Base-by-base conservation (phyloP, 30 jellyfish, hydroid and myxozoan genomes). In the Aurelia aurita region DNA sequence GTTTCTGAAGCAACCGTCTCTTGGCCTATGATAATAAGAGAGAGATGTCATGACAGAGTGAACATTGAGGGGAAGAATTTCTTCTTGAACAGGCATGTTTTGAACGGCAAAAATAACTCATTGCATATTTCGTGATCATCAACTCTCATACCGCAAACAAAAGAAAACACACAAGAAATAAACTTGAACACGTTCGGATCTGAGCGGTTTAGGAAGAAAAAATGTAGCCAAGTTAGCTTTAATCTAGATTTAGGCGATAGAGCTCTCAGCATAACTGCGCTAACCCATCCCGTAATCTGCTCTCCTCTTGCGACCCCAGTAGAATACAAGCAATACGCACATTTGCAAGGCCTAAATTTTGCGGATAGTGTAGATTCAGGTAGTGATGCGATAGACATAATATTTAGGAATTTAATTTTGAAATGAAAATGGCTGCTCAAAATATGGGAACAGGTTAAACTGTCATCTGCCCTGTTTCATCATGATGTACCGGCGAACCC, bases 151-250 rank as follows among this genome's bases (percentile, higher is more conserved):
- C 9, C 5, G 47, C 47, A 35, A 35, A 35, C 47, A 35, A 35
- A 35, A 4, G 47, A 35, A 23, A 25, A 49, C 15, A 57, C 7
- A 10, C 88, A 82, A 20, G 46, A 23, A 16, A 23, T 84, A 16
- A 84, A 71, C 65, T 28, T 84, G 53, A 84, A 72, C 62, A 84
- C 88, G 18, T 72, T 84, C 49, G 94, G 94, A 14, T 18, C 87
- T 18, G 82, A 61, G 15, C 60, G 49, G 49, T 57, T 8, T 73
- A 22, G 45, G 49, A 58, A 61, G 71, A 55, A 58, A 15, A 71
- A 20, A 16, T 84, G 88, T 35, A 72, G 20, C 25, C 82, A 26
- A 8, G 94, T 84, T 19, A 72, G 39, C 23, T 4, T 84, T 2
- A 82, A 68, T 8, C 57, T 82, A 55, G 92, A 68, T n/a, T 31